Conservation (phyloP, 2,113 vertebrate species). For the Python bivittatus region DNA sequence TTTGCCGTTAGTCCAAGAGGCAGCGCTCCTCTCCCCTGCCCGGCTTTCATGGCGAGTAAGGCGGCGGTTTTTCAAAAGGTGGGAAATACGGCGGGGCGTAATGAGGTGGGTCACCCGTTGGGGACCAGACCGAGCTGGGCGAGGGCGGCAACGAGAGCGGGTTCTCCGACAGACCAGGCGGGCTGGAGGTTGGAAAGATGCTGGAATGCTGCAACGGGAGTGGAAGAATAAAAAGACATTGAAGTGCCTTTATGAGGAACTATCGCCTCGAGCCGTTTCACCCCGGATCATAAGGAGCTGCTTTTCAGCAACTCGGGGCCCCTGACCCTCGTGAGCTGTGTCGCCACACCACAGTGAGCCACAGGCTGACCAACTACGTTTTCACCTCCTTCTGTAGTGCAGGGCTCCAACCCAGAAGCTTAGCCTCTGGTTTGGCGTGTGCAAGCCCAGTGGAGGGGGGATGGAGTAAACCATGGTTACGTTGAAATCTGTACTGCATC, state of each 20-base stretch:
- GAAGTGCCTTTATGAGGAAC: not conserved
- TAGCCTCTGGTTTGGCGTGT: too few relatives aligned
- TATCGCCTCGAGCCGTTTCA: not conserved
- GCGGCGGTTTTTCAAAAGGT: constrained; percentile 96
- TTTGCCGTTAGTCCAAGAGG: constrained; percentile 63
- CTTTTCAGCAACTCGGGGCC: too few relatives aligned
- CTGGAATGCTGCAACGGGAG: constrained; percentile 78
- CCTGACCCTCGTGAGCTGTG: too few relatives aligned
- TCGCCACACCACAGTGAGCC: too few relatives aligned
- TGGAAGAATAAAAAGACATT: constrained; percentile 6
- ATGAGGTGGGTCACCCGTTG: constrained; percentile 82
- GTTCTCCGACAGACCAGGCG: constrained; percentile 88
- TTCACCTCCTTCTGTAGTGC: too few relatives aligned
- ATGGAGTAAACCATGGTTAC: too few relatives aligned
- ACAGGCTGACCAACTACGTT: too few relatives aligned
- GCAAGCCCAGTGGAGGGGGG: too few relatives aligned
- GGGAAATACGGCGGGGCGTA: constrained; percentile 94
- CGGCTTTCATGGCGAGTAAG: constrained; percentile 87
- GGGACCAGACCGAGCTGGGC: constrained; percentile 95
- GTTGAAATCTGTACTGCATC: too few relatives aligned
- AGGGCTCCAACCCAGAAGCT: too few relatives aligned
- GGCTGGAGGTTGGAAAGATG: constrained; percentile 85
- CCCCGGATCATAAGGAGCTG: too few relatives aligned
- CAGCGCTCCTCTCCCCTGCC: constrained; percentile 16
- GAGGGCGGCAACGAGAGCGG: constrained; percentile 84